Evolutionary conservation across 2,113 vertebrate genomes (phyloP).

Genomic region (Microtus pennsylvanicus): DNA sequence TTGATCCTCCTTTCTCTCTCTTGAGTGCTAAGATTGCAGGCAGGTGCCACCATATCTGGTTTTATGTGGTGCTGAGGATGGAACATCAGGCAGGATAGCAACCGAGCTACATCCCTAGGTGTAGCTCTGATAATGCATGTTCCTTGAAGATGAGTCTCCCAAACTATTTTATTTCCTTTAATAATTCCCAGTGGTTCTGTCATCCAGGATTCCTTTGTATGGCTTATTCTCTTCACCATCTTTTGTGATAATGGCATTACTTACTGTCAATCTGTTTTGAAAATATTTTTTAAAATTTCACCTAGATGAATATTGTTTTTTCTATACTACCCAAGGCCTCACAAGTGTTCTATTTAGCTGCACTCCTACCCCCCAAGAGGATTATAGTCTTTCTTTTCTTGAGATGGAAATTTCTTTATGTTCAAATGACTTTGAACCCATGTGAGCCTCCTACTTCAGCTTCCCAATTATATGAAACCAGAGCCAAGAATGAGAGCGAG

Average conservation of each 20-base stretch:
- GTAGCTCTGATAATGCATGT: conserved; percentile 38
- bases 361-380: neutral
- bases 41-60: neutral
- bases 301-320: neutral
- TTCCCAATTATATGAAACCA: neutral
- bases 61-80: neutral
- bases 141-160: conserved; percentile 29
- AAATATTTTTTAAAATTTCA: neutral
- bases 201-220: conserved; percentile 64
- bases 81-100: neutral
- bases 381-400: neutral
- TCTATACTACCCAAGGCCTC: neutral
- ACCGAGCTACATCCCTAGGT: neutral
- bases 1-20: neutral
- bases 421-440: neutral
- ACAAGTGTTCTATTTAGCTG: neutral
- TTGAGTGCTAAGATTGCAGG: neutral
- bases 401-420: neutral
- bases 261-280: conserved; percentile 1
- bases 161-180: conserved; percentile 50
- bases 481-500: neutral
- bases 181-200: conserved; percentile 7
- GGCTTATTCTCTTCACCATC: conserved; percentile 36
- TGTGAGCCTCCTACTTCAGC: neutral
- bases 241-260: conserved; percentile 52